A percentile compares a stretch with the other conserved stretches of the same genome.
phyloP scores from a whole-genome alignment of 1,140 invertebrate genomes.

The Euura saliciscinereae region DNA sequence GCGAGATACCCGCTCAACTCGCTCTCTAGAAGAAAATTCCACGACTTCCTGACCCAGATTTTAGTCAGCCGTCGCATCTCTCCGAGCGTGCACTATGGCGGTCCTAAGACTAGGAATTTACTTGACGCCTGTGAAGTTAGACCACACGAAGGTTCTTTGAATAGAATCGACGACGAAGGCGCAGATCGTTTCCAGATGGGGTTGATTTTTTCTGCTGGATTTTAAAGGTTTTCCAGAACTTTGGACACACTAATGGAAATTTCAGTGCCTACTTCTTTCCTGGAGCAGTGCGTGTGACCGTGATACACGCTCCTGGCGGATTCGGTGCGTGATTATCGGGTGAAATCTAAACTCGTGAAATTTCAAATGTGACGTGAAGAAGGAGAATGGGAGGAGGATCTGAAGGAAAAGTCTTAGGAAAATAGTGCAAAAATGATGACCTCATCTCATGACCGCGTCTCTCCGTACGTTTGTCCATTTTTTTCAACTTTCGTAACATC shows the following conservation, averaged over 20 bases:
- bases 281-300: too few species aligned
- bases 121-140: too few species aligned
- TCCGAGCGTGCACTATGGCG: background rate
- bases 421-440: background rate
- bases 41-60: constrained; percentile 4
- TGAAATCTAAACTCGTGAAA: background rate
- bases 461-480: too few species aligned
- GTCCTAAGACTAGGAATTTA: too few species aligned
- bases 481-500: background rate
- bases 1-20: background rate
- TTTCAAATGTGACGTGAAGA: background rate
- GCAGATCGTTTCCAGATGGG: too few species aligned
- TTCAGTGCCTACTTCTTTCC: too few species aligned
- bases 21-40: background rate
- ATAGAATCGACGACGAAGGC: too few species aligned
- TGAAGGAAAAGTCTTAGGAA: too few species aligned
- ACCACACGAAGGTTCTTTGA: too few species aligned
- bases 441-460: background rate
- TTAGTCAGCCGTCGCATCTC: background rate
- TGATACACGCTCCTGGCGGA: too few species aligned
- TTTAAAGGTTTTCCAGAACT: background rate
- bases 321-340: background rate
- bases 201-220: too few species aligned
- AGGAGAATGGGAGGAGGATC: too few species aligned
- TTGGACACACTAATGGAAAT: background rate